phyloP scores from a whole-genome alignment of 2,797 vertebrate genomes.

The Tolypeutes matacus region DNA sequence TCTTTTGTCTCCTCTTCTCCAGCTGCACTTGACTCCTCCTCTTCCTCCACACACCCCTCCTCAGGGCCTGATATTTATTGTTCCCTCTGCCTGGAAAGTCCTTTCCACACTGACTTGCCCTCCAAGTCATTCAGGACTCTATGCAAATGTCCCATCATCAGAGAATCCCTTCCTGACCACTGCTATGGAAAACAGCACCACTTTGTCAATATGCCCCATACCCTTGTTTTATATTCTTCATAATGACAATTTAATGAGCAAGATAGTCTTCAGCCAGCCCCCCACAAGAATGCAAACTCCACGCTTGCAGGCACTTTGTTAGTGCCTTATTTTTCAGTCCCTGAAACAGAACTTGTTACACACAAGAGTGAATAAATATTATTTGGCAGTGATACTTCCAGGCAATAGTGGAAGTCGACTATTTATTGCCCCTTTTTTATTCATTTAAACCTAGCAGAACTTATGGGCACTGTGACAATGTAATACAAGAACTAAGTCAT shows the following conservation, averaged over 20 bases:
- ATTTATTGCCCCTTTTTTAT: not conserved
- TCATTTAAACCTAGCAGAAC: not conserved
- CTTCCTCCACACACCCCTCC: not conserved
- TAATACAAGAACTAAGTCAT: not conserved
- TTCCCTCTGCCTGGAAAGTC: not conserved
- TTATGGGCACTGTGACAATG: not conserved
- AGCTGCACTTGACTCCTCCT: not conserved
- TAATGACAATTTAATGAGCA: not conserved
- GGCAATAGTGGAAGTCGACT: not conserved
- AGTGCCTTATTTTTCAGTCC: not conserved
- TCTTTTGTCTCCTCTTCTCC: not conserved
- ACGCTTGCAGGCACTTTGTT: not conserved
- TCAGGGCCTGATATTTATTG: not conserved
- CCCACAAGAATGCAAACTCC: not conserved
- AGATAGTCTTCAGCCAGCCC: not conserved
- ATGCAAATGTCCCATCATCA: not conserved
- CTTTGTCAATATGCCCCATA: not conserved
- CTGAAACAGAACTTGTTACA: not conserved
- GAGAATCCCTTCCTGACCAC: not conserved
- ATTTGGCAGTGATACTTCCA: not conserved
- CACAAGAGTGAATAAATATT: not conserved
- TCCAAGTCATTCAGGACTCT: not conserved
- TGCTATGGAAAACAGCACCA: not conserved
- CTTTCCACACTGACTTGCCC: not conserved
- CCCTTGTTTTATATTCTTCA: not conserved